phyloP scores from a whole-genome alignment of 2,113 vertebrate species.

The Gasterosteus nipponicus region DNA sequence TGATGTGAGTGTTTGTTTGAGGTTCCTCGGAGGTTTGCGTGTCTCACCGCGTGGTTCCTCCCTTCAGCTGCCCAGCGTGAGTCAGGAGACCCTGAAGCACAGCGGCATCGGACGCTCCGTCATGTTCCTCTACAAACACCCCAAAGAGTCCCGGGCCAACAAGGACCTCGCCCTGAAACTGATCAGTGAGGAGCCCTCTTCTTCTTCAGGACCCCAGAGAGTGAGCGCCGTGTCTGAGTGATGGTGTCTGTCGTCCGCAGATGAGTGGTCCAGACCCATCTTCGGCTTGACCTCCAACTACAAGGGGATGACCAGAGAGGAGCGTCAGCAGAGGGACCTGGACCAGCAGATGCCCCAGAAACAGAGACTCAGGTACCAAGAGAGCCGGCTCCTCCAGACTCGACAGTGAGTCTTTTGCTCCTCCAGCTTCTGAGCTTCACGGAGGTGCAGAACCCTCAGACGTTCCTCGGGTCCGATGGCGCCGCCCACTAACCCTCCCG shows the following conservation, averaged over 20 bases:
- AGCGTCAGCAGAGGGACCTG: constrained; percentile 95
- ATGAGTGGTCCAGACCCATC: constrained; percentile 98
- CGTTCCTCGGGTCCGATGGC: no score
- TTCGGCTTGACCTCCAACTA: constrained; percentile 98
- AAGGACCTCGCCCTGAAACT: constrained; percentile 98
- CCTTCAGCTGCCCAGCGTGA: constrained; percentile 92
- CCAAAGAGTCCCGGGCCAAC: constrained; percentile 94
- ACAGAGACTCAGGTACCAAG: constrained; percentile 83
- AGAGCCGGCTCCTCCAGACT: neutral
- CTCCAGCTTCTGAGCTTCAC: no score
- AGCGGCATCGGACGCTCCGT: constrained; percentile 96
- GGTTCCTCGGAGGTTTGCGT: no score
- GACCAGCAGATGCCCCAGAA: constrained; percentile 96
- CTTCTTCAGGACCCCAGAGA: neutral
- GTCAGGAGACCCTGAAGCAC: constrained; percentile 97
- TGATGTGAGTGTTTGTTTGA: neutral
- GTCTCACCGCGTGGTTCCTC: neutral
- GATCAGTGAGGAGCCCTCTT: constrained; percentile 87
- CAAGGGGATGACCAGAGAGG: constrained; percentile 98
- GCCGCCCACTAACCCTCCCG: no score
- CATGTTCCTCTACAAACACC: constrained; percentile 99
- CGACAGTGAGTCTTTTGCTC: no score
- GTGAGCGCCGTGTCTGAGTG: no score
- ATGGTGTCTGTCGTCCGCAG: constrained; percentile 64
- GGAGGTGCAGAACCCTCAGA: no score